Base-by-base conservation (phyloP, 1,140 invertebrate genomes). In the Drosophila nigromelanica region DNA sequence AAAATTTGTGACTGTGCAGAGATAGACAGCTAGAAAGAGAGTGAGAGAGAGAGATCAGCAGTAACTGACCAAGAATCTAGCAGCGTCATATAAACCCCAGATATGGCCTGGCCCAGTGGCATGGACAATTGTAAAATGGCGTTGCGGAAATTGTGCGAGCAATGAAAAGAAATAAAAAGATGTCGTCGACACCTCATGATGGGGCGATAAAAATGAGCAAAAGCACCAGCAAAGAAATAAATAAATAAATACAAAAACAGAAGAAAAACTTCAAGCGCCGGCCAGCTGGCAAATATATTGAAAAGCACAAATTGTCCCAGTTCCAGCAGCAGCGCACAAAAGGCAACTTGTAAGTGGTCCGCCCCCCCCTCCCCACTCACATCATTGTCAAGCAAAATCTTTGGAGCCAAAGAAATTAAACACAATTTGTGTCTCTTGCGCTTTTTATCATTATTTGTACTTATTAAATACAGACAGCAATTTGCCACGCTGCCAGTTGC, bases 141-240 rank as follows among this genome's bases (percentile, higher is more conserved):
- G 70, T 67, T 85, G 81, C 80, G 80, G 80, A 85, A 85, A 85
- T 85, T 80, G 80, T 85, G 64, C 21, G 80, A 51, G 69, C 76
- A 74, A 56, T 85, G 81, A 80, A 81, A 73, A 64, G 73, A 77
- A 76, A 59, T 81, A 39, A 74, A 80, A 77, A 73, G 73, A 58
- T 45, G 55, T 58, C 55, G 55, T 35, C 56, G 42, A 60, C 56
- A 42, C 56, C 56, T 47, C 15, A 39, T 48, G 27, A 42, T 59
- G 27, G 14, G 52, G n/a, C 24, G 27, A 30, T 50, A 50, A 66
- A 48, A 42, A 30, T 11, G 14, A 18, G 12, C 47, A 54, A 66
- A 39, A 50, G 47, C 42, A 43, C 39, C 56, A 71, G 50, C 10
- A 14, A 42, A 18, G 50, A 50, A 58, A 51, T 18, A 55, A 33